Conservation (phyloP, 2,888 invertebrate genomes). For the Synergus itoensis region DNA sequence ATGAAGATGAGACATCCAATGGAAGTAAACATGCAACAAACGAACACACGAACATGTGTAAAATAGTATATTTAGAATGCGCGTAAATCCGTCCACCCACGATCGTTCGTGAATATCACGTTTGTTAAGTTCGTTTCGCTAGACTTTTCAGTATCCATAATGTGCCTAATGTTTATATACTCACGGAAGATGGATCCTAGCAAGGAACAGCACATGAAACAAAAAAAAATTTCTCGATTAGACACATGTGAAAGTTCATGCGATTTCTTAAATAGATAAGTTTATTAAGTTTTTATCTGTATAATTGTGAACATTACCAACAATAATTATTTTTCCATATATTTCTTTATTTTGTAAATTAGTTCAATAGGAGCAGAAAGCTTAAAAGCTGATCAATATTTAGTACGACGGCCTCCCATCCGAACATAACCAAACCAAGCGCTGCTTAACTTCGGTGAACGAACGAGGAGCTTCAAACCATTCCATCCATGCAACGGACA, state of each 20-base stretch:
- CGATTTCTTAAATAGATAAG: constrained; percentile 20
- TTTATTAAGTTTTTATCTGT: too few relatives aligned
- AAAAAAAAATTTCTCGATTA: constrained; percentile 61
- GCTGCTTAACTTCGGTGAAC: too few relatives aligned
- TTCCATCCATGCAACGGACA: too few relatives aligned
- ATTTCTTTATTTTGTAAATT: too few relatives aligned
- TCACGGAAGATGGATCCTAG: constrained; percentile 77
- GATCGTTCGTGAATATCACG: constrained; percentile 52
- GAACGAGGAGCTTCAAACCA: too few relatives aligned
- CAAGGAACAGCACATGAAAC: constrained; percentile 67
- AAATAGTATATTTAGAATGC: constrained; percentile 56
- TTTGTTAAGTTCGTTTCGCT: constrained; percentile 48
- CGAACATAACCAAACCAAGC: too few relatives aligned
- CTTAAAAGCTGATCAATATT: too few relatives aligned
- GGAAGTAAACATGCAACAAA: constrained; percentile 57
- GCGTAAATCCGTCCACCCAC: constrained; percentile 60
- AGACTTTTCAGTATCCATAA: constrained; percentile 47
- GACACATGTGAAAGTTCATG: constrained; percentile 48
- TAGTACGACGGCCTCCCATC: too few relatives aligned
- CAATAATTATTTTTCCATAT: too few relatives aligned
- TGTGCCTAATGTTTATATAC: constrained; percentile 58
- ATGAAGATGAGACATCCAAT: constrained; percentile 49
- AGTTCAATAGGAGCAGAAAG: too few relatives aligned
- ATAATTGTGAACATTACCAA: background rate
- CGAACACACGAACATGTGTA: constrained; percentile 56